Evolutionary conservation across 2,888 invertebrate genomes (phyloP).

Genomic region (Tubulanus polymorphus): DNA sequence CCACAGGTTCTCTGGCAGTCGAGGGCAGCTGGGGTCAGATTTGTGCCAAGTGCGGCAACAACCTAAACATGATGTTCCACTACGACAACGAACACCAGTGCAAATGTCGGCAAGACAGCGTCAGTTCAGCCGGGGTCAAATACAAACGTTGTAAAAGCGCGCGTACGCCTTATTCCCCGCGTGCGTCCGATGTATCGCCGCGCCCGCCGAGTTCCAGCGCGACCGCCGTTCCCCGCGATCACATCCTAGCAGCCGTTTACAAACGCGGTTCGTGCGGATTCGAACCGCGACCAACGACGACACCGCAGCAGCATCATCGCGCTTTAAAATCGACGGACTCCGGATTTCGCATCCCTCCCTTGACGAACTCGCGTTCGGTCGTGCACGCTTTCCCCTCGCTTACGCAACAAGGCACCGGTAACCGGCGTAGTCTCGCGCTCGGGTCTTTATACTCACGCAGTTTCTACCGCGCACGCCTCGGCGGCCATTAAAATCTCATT

Average conservation of each 20-base stretch:
- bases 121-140: conserved; percentile 16
- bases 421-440: no score
- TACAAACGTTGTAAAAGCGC: not conserved
- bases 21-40: conserved; percentile 32
- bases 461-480: no score
- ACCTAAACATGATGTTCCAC: conserved; percentile 37
- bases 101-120: conserved; percentile 37
- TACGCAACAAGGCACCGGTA: no score
- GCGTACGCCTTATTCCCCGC: not conserved
- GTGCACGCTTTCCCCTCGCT: no score
- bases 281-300: no score
- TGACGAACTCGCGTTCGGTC: no score
- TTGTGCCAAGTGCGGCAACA: conserved; percentile 37
- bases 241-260: not conserved
- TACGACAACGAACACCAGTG: conserved; percentile 35
- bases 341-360: no score
- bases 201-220: not conserved
- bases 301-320: no score
- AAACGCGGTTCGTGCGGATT: not conserved
- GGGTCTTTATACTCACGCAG: no score
- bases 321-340: no score
- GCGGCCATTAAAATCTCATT: no score
- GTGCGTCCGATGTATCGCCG: not conserved
- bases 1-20: conserved; percentile 10
- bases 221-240: not conserved